These are phyloP conservation scores for Myotis yumanensis DNA, from an alignment of 2,113 vertebrate genomes.

Conservation along the genomic window DNA sequence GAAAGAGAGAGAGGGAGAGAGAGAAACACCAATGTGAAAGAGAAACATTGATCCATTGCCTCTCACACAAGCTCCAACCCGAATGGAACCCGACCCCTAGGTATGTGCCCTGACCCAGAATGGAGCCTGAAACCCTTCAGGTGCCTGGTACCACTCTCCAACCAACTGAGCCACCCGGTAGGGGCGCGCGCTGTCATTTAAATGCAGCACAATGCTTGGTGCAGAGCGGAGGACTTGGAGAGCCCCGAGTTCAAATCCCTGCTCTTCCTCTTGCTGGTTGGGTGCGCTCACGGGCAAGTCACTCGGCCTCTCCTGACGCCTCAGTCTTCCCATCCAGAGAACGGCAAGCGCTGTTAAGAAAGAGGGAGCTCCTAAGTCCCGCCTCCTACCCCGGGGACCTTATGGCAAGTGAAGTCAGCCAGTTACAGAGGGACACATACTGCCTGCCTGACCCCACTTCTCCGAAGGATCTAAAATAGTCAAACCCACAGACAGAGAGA, in stretches of 20 bases:
- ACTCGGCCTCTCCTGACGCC: neutral
- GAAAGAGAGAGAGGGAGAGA: no score
- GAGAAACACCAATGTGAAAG: neutral
- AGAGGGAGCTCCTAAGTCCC: neutral
- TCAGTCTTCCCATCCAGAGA: neutral
- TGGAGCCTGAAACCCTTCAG: neutral
- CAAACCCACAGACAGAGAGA: neutral
- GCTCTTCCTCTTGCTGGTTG: neutral
- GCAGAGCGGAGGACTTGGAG: fast-evolving
- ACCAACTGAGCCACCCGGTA: neutral
- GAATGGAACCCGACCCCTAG: neutral
- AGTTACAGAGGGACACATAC: neutral
- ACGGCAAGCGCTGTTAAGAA: neutral
- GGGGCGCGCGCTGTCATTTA: neutral
- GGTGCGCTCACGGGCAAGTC: no score
- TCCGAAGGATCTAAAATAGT: neutral
- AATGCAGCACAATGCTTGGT: neutral
- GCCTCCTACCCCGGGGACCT: fast-evolving
- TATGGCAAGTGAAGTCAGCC: neutral
- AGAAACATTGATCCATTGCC: neutral
- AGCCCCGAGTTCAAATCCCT: neutral
- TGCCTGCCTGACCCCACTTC: fast-evolving
- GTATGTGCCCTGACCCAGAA: neutral
- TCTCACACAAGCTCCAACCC: neutral
- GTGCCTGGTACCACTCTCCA: no score